phyloP scores from a whole-genome alignment of 2,113 vertebrate species.

The Parus major region DNA sequence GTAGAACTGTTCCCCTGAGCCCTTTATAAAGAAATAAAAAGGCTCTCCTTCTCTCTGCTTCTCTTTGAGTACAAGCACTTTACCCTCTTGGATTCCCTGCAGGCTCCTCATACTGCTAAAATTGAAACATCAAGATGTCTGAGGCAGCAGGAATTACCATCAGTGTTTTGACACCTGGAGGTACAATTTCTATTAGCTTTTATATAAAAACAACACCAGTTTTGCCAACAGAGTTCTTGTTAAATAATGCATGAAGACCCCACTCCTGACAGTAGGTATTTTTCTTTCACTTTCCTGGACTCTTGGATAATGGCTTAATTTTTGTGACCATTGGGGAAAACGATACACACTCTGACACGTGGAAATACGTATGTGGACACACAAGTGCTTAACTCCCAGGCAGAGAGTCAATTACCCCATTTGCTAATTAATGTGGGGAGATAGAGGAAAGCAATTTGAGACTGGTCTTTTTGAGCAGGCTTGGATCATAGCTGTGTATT shows the following conservation, averaged over 20 bases:
- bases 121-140: conserved; percentile 76
- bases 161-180: conserved; percentile 73
- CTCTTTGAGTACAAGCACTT: conserved; percentile 69
- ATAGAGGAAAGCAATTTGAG: not conserved
- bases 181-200: conserved; percentile 73
- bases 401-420: not conserved
- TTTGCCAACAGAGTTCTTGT: conserved; percentile 53
- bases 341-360: rapidly evolving
- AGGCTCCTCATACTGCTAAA: conserved; percentile 70
- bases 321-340: not conserved
- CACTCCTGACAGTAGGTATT: conserved; percentile 5
- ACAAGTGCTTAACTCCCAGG: not conserved
- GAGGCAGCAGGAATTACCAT: conserved; percentile 67
- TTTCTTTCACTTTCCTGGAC: conserved; percentile 29
- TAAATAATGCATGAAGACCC: conserved; percentile 72
- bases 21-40: conserved; percentile 69
- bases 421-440: conserved; percentile 9
- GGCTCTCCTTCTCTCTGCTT: conserved; percentile 61
- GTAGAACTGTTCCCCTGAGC: conserved; percentile 63
- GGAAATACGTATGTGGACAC: rapidly evolving
- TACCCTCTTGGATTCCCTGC: conserved; percentile 69
- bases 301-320: conserved; percentile 22
- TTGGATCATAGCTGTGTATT: not conserved
- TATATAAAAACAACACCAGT: conserved; percentile 68
- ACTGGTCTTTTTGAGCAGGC: not conserved